phyloP scores from a whole-genome alignment of 2,888 invertebrate genomes.

The Diabrotica balteata region DNA sequence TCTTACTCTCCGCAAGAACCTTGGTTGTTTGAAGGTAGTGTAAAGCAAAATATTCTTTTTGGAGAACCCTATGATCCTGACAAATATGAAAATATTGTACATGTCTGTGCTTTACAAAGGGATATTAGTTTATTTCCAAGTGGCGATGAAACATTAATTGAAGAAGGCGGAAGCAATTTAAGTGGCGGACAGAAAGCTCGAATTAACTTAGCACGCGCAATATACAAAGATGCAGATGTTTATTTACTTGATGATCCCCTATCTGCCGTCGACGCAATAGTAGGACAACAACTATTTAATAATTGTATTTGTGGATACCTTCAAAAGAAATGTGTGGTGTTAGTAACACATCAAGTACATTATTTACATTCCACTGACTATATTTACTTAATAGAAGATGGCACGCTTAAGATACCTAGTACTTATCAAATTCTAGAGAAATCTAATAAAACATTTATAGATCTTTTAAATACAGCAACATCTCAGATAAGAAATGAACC shows the following conservation, averaged over 20 bases:
- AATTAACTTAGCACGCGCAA: slow-evolving; percentile 83
- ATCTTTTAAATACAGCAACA: slow-evolving; percentile 59
- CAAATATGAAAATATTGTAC: slow-evolving; percentile 71
- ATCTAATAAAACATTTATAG: slow-evolving; percentile 76
- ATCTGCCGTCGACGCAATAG: slow-evolving; percentile 87
- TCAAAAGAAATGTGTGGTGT: slow-evolving; percentile 70
- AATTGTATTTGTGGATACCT: slow-evolving; percentile 73
- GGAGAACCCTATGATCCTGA: slow-evolving; percentile 75
- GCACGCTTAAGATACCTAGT: slow-evolving; percentile 59
- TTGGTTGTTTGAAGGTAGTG: slow-evolving; percentile 81
- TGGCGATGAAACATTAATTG: slow-evolving; percentile 82
- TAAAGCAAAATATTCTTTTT: slow-evolving; percentile 92
- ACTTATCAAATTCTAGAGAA: slow-evolving; percentile 73
- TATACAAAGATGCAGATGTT: slow-evolving; percentile 83
- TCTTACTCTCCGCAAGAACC: slow-evolving; percentile 77
- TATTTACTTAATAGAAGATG: slow-evolving; percentile 66
- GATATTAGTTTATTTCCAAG: slow-evolving; percentile 77
- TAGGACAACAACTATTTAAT: slow-evolving; percentile 85
- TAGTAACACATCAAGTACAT: slow-evolving; percentile 78
- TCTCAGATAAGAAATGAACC: slow-evolving; percentile 29
- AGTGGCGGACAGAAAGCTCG: slow-evolving; percentile 86
- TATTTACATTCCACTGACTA: slow-evolving; percentile 66
- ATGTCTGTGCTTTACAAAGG: slow-evolving; percentile 72
- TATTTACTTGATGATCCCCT: slow-evolving; percentile 89
- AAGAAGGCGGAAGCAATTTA: slow-evolving; percentile 61